Percentiles rank a stretch among this genome's conserved stretches.
These are phyloP conservation scores for Cladopsammia gracilis DNA, from an alignment of 64 coral and sea anemone species.

Conservation along the genomic window DNA sequence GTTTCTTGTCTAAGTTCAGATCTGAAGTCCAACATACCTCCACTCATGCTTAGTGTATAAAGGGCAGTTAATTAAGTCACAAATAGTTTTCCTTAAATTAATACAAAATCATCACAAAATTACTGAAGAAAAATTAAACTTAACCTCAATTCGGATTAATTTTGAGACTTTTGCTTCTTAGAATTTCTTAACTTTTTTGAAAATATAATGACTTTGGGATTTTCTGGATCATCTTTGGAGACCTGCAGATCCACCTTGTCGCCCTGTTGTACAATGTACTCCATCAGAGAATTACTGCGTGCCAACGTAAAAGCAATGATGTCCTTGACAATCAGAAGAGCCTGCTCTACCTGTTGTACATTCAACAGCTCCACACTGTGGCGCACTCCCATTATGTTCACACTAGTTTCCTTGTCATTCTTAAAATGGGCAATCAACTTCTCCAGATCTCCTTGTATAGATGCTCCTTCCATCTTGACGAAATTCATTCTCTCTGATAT, in stretches of 20 bases:
- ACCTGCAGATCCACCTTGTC: constrained; percentile 90
- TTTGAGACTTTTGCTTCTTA: constrained; percentile 56
- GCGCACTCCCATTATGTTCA: constrained; percentile 77
- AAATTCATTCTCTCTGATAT: constrained; percentile 82
- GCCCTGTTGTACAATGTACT: constrained; percentile 87
- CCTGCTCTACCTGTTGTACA: constrained; percentile 90
- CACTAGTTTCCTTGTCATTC: constrained; percentile 69
- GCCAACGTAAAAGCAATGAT: constrained; percentile 63
- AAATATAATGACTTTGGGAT: constrained; percentile 92
- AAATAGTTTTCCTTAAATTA: neutral
- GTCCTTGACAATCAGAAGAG: constrained; percentile 89
- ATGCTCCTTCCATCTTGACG: constrained; percentile 63
- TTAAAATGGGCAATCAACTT: constrained; percentile 74
- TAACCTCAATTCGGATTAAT: neutral
- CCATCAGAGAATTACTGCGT: constrained; percentile 86
- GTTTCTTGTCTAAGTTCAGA: no score
- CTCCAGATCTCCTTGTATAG: constrained; percentile 83
- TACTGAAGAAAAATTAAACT: no score
- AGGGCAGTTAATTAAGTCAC: neutral
- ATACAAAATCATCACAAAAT: no score
- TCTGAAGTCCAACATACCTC: no score
- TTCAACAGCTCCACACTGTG: constrained; percentile 88
- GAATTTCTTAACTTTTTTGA: constrained; percentile 80
- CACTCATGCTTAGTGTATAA: no score
- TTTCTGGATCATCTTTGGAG: constrained; percentile 60